Evolutionary conservation across 2,113 vertebrate genomes (phyloP), one percentile per base, ranked within the genome.

Genomic region (Archilochus colubris): DNA sequence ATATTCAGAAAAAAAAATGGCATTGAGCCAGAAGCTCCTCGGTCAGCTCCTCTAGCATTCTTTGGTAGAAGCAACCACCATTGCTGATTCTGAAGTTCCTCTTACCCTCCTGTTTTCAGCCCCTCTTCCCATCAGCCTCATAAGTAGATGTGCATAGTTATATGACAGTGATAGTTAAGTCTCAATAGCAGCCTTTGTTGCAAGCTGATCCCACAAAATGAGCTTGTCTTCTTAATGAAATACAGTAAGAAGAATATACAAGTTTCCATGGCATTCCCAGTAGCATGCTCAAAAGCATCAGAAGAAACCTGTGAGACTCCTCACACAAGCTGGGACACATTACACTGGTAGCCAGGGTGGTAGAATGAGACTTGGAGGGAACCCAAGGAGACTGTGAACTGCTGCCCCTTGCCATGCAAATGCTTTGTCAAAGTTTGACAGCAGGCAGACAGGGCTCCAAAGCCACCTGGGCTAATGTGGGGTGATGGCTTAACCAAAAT

Each of bases 211-310:
- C 15, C 10, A n/a, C 10, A 81, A 70, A 94, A 75, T 38, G 22
- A 79, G 6, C 6, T 59, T 81, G 53, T 14, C 23, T 70, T 19
- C 40, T 18, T 46, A 54, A 51, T 28, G n/a, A 69, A 83, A 15
- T 19, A 5, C n/a, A 58, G 7, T 33, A 44, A 77, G 58, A 79
- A 88, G 11, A 58, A 12, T 15, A 6, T 21, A 5, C 11, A 14
- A 54, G 72, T 78, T 93, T 23, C 40, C 6, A 3, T 58, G 5
- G 43, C 22, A 64, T 0, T 0, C 11, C 36, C 3, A 31, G 6
- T 22, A 12, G 5, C n/a, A 18, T 13, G 13, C 7, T 72, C 22
- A 72, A 25, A 88, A 72, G 59, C 27, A 61, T 21, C 18, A 51
- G 11, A 36, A 91, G 50, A 94, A 76, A 68, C 5, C 36, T 77